Conservation (phyloP, 2,113 vertebrate species). For the Tachysurus fulvidraco region DNA sequence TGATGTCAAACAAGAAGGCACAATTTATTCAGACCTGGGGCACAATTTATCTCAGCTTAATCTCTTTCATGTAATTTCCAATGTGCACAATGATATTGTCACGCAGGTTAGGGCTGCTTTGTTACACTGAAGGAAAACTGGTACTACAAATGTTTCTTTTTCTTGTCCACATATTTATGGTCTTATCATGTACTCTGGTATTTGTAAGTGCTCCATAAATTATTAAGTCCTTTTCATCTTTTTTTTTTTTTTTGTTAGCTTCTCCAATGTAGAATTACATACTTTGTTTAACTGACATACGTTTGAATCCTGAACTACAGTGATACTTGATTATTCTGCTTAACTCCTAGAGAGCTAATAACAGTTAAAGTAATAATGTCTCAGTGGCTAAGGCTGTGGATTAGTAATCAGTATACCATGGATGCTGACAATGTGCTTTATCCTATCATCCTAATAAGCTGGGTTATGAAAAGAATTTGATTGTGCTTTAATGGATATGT, state of each 20-base stretch:
- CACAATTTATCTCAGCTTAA: background rate
- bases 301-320: background rate
- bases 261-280: background rate
- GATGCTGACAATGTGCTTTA: too few relatives aligned
- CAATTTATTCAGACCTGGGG: too few relatives aligned
- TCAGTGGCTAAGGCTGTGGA: too few relatives aligned
- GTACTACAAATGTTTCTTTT: too few relatives aligned
- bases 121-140: background rate
- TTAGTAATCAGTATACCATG: too few relatives aligned
- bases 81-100: background rate
- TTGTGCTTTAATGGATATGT: too few relatives aligned
- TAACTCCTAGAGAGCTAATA: too few relatives aligned
- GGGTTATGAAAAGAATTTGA: too few relatives aligned
- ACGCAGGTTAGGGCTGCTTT: background rate
- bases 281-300: background rate
- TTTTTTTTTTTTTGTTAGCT: too few relatives aligned
- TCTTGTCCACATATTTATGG: background rate
- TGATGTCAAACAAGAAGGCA: background rate
- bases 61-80: background rate
- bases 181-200: background rate
- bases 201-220: background rate
- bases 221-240: background rate
- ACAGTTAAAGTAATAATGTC: too few relatives aligned
- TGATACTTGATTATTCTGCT: too few relatives aligned
- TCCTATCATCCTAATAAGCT: too few relatives aligned